These are phyloP conservation scores for Chirona hameri DNA, from an alignment of 2,888 invertebrate species.

Conservation along the genomic window DNA sequence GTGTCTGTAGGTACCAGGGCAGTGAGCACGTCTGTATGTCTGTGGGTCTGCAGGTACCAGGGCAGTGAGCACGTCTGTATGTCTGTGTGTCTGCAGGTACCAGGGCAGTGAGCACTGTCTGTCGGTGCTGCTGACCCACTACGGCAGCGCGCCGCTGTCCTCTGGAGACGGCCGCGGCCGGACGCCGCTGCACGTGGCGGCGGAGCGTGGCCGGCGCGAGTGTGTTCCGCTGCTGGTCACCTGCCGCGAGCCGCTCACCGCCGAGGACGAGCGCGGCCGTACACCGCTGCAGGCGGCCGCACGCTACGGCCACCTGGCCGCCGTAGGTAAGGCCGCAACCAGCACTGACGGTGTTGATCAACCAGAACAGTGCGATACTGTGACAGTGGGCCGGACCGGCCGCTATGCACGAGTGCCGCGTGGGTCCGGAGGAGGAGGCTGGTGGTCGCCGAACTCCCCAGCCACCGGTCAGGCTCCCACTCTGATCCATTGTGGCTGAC, in stretches of 20 bases:
- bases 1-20: no score
- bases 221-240: neutral
- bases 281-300: neutral
- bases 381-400: neutral
- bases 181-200: conserved; percentile 26
- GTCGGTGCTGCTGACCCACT: neutral
- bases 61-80: no score
- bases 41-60: no score
- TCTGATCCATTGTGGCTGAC: no score
- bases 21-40: no score
- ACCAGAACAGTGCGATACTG: neutral
- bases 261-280: neutral
- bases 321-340: neutral
- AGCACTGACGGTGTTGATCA: no score
- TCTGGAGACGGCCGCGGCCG: neutral
- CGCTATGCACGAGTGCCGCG: neutral
- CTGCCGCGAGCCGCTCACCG: neutral
- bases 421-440: neutral
- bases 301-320: neutral
- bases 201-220: neutral
- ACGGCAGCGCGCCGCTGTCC: neutral
- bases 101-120: conserved; percentile 6
- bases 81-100: neutral
- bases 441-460: neutral
- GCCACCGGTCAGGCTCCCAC: neutral